Evolutionary conservation across 30 jellyfish, hydroid and myxozoan species (phyloP).

Genomic region (Hydra vulgaris): DNA sequence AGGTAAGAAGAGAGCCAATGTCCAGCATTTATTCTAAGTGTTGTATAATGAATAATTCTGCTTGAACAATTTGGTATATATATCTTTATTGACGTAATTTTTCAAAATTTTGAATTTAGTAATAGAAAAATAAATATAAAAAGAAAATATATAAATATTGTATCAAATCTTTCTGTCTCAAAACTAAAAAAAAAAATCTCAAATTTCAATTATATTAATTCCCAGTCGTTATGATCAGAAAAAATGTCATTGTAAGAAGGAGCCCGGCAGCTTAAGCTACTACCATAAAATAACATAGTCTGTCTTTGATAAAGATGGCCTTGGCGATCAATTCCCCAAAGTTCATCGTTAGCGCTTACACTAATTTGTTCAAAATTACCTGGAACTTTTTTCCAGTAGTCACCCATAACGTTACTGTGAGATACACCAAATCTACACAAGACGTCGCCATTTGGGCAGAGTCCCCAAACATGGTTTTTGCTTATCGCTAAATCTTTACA

Average conservation of each 20-base stretch:
- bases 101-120: neutral
- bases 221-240: slow-evolving; percentile 97
- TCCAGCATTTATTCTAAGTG: neutral
- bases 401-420: slow-evolving; percentile 64
- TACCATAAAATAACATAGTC: slow-evolving; percentile 79
- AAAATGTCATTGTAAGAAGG: slow-evolving; percentile 93
- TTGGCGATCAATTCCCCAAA: slow-evolving; percentile 97
- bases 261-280: slow-evolving; percentile 52
- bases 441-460: slow-evolving; percentile 90
- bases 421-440: slow-evolving; percentile 94
- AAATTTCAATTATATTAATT: slow-evolving; percentile 46
- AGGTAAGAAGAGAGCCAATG: no score
- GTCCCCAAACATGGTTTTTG: slow-evolving; percentile 90
- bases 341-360: slow-evolving; percentile 88
- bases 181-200: neutral
- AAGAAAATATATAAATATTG: neutral
- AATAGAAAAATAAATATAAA: no score
- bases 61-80: no score
- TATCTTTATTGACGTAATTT: no score
- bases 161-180: no score
- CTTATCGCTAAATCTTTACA: slow-evolving; percentile 85
- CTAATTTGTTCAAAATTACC: slow-evolving; percentile 88
- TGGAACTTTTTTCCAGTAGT: slow-evolving; percentile 96
- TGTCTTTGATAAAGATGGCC: slow-evolving; percentile 87
- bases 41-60: no score